phyloP scores from a whole-genome alignment of 2,888 invertebrate genomes.

The Sarcophaga carnaria region DNA sequence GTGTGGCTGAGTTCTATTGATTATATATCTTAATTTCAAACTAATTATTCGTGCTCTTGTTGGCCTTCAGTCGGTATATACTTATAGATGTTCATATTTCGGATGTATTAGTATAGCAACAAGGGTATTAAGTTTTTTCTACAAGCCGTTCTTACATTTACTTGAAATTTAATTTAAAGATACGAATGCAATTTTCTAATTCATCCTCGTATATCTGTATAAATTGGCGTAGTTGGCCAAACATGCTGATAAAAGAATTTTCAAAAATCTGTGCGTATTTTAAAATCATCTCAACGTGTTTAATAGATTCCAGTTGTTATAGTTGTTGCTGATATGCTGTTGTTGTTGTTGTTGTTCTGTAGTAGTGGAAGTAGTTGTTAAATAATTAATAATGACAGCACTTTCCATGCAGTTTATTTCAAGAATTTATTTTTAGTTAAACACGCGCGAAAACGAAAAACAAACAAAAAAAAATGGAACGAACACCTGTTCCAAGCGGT shows the following conservation, averaged over 20 bases:
- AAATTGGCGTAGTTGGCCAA: no score
- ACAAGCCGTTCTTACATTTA: no score
- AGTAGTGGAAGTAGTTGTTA: conserved; percentile 28
- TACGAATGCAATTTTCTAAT: background rate
- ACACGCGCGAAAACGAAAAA: background rate
- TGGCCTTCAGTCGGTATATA: no score
- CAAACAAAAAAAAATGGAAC: conserved; percentile 13
- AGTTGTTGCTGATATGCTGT: background rate
- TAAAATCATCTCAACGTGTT: background rate
- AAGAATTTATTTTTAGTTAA: conserved; percentile 6
- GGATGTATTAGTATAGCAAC: no score
- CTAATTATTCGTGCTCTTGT: no score
- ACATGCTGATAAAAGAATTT: no score
- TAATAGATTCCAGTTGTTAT: background rate
- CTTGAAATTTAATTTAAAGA: no score
- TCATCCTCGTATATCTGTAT: background rate
- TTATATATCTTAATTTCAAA: no score
- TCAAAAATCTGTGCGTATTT: background rate
- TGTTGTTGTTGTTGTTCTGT: conserved; percentile 11
- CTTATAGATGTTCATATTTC: no score
- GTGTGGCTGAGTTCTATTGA: no score
- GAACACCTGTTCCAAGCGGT: conserved; percentile 54
- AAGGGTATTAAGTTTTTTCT: no score
- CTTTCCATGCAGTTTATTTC: conserved; percentile 46
- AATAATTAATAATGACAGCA: conserved; percentile 56